phyloP scores from a whole-genome alignment of 2,888 invertebrate genomes.

The Noctua janthina region DNA sequence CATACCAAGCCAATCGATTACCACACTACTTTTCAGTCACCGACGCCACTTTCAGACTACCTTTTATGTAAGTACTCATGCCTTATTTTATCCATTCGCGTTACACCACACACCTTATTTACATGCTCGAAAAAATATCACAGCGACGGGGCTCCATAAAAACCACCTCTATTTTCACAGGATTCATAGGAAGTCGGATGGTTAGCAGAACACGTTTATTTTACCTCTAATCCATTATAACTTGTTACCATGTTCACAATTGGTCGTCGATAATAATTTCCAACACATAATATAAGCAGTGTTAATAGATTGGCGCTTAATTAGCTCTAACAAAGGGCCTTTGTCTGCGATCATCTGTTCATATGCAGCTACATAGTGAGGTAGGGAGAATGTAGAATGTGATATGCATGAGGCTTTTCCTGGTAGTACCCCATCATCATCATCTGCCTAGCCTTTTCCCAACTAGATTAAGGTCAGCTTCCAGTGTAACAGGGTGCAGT shows the following conservation, averaged over 20 bases:
- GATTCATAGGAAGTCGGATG: neutral
- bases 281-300: constrained; percentile 9
- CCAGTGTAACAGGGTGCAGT: neutral
- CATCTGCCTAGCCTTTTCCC: neutral
- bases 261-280: neutral
- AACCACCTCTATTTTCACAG: neutral
- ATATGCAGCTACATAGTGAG: neutral
- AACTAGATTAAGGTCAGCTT: neutral
- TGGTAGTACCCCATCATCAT: neutral
- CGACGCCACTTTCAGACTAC: no score
- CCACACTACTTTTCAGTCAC: no score
- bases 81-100: no score
- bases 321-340: constrained; percentile 45
- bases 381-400: neutral
- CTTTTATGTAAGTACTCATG: no score
- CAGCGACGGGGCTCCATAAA: neutral
- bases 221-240: neutral
- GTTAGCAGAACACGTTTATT: neutral
- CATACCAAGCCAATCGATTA: no score
- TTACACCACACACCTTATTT: no score
- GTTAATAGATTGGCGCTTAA: constrained; percentile 40
- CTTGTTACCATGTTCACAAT: neutral
- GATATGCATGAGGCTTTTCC: neutral
- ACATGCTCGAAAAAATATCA: neutral
- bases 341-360: constrained; percentile 30